These are phyloP conservation scores for Lagorchestes hirsutus DNA, from an alignment of 2,797 vertebrate species.

Conservation along the genomic window DNA sequence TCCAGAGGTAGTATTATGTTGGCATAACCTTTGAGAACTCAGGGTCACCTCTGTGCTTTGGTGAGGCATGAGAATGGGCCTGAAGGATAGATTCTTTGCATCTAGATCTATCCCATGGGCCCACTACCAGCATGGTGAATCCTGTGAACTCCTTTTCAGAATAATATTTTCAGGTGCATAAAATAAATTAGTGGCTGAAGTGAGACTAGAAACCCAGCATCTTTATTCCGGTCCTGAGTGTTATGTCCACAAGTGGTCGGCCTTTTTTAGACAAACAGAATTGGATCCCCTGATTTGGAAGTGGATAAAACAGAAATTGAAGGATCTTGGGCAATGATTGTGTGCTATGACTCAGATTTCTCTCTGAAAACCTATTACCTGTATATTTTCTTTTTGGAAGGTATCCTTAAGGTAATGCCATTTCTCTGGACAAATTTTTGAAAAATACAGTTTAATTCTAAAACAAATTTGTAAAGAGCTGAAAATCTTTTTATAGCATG, in stretches of 20 bases:
- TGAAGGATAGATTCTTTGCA: neutral
- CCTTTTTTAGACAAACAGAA: neutral
- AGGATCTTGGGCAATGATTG: neutral
- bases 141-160: neutral
- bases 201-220: neutral
- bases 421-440: neutral
- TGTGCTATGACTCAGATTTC: neutral
- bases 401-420: neutral
- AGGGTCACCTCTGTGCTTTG: neutral
- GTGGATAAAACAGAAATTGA: neutral
- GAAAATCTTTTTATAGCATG: neutral
- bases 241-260: neutral
- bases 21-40: neutral
- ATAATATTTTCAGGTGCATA: neutral
- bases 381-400: neutral
- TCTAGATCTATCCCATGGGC: neutral
- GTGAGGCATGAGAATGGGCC: neutral
- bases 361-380: slow-evolving; percentile 11
- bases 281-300: neutral
- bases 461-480: neutral
- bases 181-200: neutral
- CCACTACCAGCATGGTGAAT: neutral
- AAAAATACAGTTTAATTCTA: slow-evolving; percentile 10
- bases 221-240: neutral
- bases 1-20: neutral